Percentiles rank a stretch among this genome's conserved stretches.
Evolutionary conservation across 2,888 invertebrate species (phyloP).

Genomic region (Agrypnus murinus): DNA sequence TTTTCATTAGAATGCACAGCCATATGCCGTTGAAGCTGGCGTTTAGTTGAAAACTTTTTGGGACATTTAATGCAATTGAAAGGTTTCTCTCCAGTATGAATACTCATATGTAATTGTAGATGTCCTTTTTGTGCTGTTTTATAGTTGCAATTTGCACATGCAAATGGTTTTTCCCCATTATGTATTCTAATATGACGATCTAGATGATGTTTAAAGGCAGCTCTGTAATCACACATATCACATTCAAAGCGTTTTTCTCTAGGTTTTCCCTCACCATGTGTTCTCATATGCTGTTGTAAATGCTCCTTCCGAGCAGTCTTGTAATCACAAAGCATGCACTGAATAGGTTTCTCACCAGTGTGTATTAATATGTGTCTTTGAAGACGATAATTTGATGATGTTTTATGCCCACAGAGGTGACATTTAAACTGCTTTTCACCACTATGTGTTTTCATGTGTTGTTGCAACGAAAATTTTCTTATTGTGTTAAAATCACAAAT

Average conservation of each 20-base stretch:
- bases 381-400: background rate
- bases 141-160: constrained; percentile 2
- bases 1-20: constrained; percentile 7
- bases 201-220: constrained; percentile 4
- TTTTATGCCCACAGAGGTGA: background rate
- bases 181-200: constrained; percentile 11
- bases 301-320: background rate
- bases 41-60: background rate
- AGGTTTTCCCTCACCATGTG: background rate
- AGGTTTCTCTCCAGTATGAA: constrained; percentile 8
- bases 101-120: constrained; percentile 2
- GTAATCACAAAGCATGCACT: constrained; percentile 1
- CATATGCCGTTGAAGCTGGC: constrained; percentile 8
- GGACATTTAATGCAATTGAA: background rate
- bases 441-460: constrained; percentile 11
- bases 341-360: background rate
- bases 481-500: background rate
- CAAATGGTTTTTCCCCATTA: background rate
- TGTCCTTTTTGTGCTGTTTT: background rate
- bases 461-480: constrained; percentile 8
- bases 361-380: background rate
- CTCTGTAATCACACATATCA: constrained; percentile 8
- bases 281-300: background rate
- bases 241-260: constrained; percentile 1
- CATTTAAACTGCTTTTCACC: constrained; percentile 11